Evolutionary conservation across 2,113 vertebrate genomes (phyloP).

Genomic region (Macquaria australasica): DNA sequence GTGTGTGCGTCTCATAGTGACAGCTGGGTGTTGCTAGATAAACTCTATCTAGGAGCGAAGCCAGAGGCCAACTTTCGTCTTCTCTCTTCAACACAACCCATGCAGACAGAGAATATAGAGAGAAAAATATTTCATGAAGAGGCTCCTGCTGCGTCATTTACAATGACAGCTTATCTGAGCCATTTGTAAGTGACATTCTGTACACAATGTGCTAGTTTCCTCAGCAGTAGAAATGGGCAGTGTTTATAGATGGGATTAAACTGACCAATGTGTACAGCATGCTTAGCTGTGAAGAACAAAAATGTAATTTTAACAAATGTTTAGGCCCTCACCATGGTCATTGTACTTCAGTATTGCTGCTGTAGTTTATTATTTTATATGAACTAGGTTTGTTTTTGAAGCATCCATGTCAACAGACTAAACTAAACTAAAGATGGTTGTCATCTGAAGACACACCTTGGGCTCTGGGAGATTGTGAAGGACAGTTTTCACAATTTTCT

Average conservation of each 20-base stretch:
- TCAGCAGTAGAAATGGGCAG: background rate
- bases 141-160: constrained; percentile 4
- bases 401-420: no score
- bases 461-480: no score
- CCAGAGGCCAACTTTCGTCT: constrained; percentile 56
- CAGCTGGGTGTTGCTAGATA: constrained; percentile 67
- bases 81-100: constrained; percentile 20
- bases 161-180: constrained; percentile 4
- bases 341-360: background rate
- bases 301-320: no score
- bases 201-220: background rate
- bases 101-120: constrained; percentile 16
- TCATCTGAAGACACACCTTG: no score
- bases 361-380: background rate
- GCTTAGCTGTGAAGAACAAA: background rate
- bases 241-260: background rate
- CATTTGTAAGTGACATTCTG: background rate
- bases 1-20: constrained; percentile 30
- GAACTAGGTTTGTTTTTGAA: background rate
- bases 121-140: constrained; percentile 32
- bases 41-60: constrained; percentile 60
- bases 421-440: background rate
- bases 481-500: no score
- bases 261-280: no score
- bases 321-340: background rate